These are phyloP conservation scores for Neosalanx taihuensis DNA, from an alignment of 2,797 vertebrate species.

Conservation along the genomic window DNA sequence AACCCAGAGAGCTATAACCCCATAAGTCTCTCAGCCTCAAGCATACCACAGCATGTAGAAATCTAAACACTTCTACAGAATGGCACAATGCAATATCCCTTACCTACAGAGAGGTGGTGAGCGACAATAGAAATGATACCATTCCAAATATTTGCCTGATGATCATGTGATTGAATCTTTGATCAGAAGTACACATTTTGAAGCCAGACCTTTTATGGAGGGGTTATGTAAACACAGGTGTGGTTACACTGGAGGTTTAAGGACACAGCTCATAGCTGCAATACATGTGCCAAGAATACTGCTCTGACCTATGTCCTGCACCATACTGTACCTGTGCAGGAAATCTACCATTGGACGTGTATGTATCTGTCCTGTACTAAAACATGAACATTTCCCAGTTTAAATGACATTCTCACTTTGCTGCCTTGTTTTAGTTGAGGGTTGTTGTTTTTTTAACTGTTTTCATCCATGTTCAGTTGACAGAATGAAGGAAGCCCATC, in stretches of 20 bases:
- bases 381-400: constrained; percentile 38
- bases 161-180: too few relatives aligned
- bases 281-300: constrained; percentile 2
- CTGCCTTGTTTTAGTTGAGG: constrained; percentile 50
- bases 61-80: too few relatives aligned
- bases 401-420: constrained; percentile 47
- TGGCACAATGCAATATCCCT: too few relatives aligned
- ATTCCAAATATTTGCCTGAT: not conserved
- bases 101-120: not conserved
- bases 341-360: constrained; percentile 53
- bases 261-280: constrained; percentile 3
- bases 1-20: constrained; percentile 26
- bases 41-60: too few relatives aligned
- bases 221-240: not conserved
- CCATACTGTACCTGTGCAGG: constrained; percentile 29
- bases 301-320: not conserved
- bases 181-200: not conserved
- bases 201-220: not conserved
- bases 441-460: constrained; percentile 13
- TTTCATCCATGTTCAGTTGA: not conserved
- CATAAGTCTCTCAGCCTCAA: too few relatives aligned
- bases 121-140: not conserved
- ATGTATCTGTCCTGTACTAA: constrained; percentile 36
- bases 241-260: not conserved
- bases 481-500: constrained; percentile 27